Evolutionary conservation across 2,888 invertebrate genomes (phyloP).

Genomic region (Pandemis heparana): DNA sequence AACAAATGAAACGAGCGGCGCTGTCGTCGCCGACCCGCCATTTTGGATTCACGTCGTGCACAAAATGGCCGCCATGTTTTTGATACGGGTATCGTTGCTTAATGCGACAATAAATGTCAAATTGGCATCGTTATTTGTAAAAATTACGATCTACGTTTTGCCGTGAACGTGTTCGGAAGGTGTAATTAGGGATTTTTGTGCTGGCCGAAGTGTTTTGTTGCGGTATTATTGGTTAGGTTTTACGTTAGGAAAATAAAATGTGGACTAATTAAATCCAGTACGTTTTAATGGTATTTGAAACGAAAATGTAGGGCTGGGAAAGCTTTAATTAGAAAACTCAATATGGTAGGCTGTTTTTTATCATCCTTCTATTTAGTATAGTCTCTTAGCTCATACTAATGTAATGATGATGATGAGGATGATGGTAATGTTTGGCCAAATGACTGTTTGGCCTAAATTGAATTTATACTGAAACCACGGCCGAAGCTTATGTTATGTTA

Average conservation of each 20-base stretch:
- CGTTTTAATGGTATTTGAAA: background rate
- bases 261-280: background rate
- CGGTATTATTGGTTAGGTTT: background rate
- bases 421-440: no score
- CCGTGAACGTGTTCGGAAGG: slow-evolving; percentile 70
- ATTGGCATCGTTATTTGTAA: slow-evolving; percentile 78
- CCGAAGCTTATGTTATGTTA: no score
- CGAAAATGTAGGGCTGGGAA: background rate
- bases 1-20: slow-evolving; percentile 47
- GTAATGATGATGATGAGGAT: no score
- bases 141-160: slow-evolving; percentile 75
- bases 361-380: no score
- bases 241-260: background rate
- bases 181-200: slow-evolving; percentile 70
- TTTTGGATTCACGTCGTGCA: slow-evolving; percentile 72
- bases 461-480: no score
- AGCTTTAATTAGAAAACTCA: background rate
- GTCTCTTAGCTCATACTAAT: no score
- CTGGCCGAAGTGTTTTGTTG: slow-evolving; percentile 40
- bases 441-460: no score
- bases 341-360: no score
- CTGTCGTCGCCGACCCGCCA: slow-evolving; percentile 61
- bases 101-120: slow-evolving; percentile 81
- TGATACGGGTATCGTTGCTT: slow-evolving; percentile 67
- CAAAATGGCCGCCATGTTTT: slow-evolving; percentile 72